Evolutionary conservation across 2,888 invertebrate genomes (phyloP).

Genomic region (Agrilus cyanescens): DNA sequence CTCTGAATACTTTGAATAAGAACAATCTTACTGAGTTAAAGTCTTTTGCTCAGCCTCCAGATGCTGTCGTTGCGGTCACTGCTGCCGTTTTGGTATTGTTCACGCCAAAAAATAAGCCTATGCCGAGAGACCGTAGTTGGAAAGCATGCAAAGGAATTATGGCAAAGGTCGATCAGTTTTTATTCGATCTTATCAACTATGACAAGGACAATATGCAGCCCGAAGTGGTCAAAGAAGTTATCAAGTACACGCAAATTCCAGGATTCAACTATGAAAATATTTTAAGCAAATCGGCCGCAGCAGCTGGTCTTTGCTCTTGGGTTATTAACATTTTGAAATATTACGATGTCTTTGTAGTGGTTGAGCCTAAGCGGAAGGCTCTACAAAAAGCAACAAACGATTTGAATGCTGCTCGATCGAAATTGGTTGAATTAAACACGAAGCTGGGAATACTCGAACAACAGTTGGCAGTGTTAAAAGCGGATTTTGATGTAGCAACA

Average conservation of each 20-base stretch:
- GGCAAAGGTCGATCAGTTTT: constrained; percentile 80
- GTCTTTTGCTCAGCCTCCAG: constrained; percentile 85
- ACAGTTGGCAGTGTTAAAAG: constrained; percentile 61
- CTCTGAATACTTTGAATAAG: constrained; percentile 85
- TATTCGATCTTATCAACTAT: constrained; percentile 71
- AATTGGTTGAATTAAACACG: constrained; percentile 62
- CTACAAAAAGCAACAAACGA: constrained; percentile 77
- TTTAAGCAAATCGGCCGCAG: constrained; percentile 75
- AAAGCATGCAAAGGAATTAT: constrained; percentile 83
- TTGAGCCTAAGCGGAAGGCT: constrained; percentile 83
- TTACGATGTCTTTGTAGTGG: constrained; percentile 81
- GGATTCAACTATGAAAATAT: constrained; percentile 82
- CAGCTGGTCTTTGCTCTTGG: constrained; percentile 90
- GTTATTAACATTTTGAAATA: constrained; percentile 85
- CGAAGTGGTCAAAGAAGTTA: constrained; percentile 69
- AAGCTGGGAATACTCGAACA: constrained; percentile 66
- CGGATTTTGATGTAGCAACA: constrained; percentile 76
- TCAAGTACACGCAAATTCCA: constrained; percentile 50
- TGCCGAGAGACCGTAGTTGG: constrained; percentile 89
- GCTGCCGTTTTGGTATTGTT: constrained; percentile 84
- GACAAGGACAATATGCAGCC: constrained; percentile 90
- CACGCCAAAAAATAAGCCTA: constrained; percentile 62
- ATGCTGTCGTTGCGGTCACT: constrained; percentile 75
- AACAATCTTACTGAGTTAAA: constrained; percentile 88
- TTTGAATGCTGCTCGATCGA: constrained; percentile 68